Conservation (phyloP, 2,888 invertebrate species). For the Macrosoma leucophasiata region DNA sequence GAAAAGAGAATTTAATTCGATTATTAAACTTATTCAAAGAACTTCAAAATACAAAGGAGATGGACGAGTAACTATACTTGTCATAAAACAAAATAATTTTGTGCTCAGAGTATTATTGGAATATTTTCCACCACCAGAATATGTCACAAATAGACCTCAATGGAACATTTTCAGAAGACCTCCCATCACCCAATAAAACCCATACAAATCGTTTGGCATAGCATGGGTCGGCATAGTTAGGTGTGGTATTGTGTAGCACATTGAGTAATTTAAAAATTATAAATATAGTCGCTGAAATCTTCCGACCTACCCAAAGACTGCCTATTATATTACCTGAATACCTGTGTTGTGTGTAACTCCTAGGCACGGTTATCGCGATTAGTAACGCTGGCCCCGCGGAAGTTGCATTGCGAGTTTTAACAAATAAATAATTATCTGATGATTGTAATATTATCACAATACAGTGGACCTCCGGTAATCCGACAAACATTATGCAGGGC, state of each 20-base stretch:
- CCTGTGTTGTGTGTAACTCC: conserved; percentile 59
- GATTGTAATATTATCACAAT: neutral
- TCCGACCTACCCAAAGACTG: conserved; percentile 77
- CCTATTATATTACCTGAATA: conserved; percentile 66
- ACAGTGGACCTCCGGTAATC: no score
- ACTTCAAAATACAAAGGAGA: no score
- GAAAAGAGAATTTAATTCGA: no score
- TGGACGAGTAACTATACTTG: no score
- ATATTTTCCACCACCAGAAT: no score
- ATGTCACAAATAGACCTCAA: conserved; percentile 21
- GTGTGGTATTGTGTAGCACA: conserved; percentile 37
- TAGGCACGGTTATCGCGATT: conserved; percentile 44
- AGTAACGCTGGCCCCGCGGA: conserved; percentile 53
- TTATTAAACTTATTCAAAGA: no score
- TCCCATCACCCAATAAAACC: conserved; percentile 25
- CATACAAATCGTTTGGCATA: conserved; percentile 36
- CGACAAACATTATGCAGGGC: no score
- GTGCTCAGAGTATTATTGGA: no score
- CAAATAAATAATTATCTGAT: neutral
- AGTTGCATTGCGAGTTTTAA: conserved; percentile 51
- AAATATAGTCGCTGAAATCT: conserved; percentile 66
- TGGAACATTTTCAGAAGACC: conserved; percentile 29
- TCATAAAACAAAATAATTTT: no score
- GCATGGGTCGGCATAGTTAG: conserved; percentile 43
- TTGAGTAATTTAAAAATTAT: conserved; percentile 28